phyloP scores from a whole-genome alignment of 1,140 invertebrate species.

The Orussus abietinus region DNA sequence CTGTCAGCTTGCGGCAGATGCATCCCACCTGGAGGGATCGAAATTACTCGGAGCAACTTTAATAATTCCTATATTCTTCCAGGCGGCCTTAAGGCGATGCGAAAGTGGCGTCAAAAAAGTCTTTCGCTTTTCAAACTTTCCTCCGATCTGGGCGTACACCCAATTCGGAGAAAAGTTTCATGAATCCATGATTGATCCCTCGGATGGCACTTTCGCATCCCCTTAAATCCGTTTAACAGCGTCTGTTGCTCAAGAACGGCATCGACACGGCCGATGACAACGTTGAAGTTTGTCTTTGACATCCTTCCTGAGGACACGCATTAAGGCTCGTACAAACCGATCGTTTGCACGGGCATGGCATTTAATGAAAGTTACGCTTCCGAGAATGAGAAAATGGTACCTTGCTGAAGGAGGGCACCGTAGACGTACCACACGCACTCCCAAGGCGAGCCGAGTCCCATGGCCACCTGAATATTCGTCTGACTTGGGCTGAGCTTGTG shows the following conservation, averaged over 20 bases:
- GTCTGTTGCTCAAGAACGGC: too few relatives aligned
- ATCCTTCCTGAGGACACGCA: too few relatives aligned
- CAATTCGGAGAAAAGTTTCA: too few relatives aligned
- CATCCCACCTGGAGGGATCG: constrained; percentile 75
- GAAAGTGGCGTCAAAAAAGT: constrained; percentile 3
- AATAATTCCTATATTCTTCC: too few relatives aligned
- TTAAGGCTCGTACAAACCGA: neutral
- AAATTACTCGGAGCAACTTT: too few relatives aligned
- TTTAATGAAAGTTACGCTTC: constrained; percentile 9
- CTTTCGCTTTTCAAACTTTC: neutral
- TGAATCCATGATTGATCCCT: too few relatives aligned
- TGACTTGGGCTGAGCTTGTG: constrained; percentile 71
- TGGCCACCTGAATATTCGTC: constrained; percentile 12
- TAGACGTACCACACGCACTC: constrained; percentile 89
- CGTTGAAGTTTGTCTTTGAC: too few relatives aligned
- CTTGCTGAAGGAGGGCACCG: constrained; percentile 86
- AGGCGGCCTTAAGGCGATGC: too few relatives aligned
- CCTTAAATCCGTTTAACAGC: too few relatives aligned
- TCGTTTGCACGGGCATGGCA: neutral
- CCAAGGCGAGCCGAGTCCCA: constrained; percentile 35
- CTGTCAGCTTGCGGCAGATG: constrained; percentile 79
- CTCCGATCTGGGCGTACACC: too few relatives aligned
- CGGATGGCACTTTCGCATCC: too few relatives aligned
- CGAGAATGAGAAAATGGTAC: constrained; percentile 45
- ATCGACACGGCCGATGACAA: too few relatives aligned